Evolutionary conservation across 2,888 invertebrate genomes (phyloP).

Genomic region (Drosophila mayaguana): DNA sequence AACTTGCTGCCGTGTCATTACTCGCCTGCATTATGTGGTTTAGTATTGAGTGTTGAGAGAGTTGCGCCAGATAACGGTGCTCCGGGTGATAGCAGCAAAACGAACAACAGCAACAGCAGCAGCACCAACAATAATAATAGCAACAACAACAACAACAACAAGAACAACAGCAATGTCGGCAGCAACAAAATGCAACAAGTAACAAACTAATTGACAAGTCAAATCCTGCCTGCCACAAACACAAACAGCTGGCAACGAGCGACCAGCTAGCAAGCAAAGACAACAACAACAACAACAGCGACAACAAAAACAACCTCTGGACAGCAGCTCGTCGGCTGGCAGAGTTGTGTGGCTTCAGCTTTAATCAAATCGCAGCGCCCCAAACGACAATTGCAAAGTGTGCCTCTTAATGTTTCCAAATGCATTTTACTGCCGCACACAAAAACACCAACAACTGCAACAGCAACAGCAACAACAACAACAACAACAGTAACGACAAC

Average conservation of each 20-base stretch:
- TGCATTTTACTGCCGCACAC: constrained; percentile 65
- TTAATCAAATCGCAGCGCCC: constrained; percentile 75
- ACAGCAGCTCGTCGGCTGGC: constrained; percentile 69
- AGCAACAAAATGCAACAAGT: constrained; percentile 55
- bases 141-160: constrained; percentile 31
- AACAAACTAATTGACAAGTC: constrained; percentile 80
- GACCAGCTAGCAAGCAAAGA: constrained; percentile 28
- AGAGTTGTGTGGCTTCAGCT: constrained; percentile 53
- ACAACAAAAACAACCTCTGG: constrained; percentile 58
- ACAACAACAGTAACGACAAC: neutral
- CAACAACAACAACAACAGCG: constrained; percentile 27
- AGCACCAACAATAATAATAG: constrained; percentile 29
- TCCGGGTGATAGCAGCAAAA: constrained; percentile 66
- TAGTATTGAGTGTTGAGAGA: constrained; percentile 38
- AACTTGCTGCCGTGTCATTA: constrained; percentile 68
- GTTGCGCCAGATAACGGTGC: constrained; percentile 68
- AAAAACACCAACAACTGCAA: constrained; percentile 17
- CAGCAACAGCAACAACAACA: neutral
- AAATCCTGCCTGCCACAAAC: constrained; percentile 76
- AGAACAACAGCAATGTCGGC: constrained; percentile 36
- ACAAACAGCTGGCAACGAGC: constrained; percentile 48
- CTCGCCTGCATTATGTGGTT: constrained; percentile 32
- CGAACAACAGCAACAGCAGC: constrained; percentile 33
- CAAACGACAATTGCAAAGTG: constrained; percentile 78
- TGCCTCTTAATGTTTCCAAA: constrained; percentile 79